Evolutionary conservation across 2,888 invertebrate species (phyloP), one percentile per base, ranked within the genome.

Genomic region (Poecilobothrus nobilitatus): DNA sequence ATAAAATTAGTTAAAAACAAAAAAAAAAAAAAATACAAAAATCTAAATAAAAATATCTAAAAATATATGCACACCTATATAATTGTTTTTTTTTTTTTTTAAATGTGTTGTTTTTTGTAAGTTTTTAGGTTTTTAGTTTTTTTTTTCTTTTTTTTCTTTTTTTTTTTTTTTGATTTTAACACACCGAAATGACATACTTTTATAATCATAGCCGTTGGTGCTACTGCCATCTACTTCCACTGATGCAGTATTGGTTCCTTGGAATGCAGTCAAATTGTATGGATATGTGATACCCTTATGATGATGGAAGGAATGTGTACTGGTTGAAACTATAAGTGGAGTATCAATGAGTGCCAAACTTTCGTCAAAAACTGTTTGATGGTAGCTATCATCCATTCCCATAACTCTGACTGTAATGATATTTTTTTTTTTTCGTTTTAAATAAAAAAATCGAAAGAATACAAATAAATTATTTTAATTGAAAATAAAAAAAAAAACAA

Each of bases 301-400:
- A 72, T 75, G 75, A 75, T 78, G 78, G 73, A 79, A 77, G 76
- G 81, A 80, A 76, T 82, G 77, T 72, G 78, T 76, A 74, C 76
- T 77, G 69, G 75, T 73, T 71, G 76, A 77, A 70, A 79, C 79
- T 76, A 82, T 79, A 67, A 82, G 75, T 72, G 81, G 81, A 76
- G 82, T 82, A 76, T 82, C 81, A 76, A 82, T 81, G 68, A 81
- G 77, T 75, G 79, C 79, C 78, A 82, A 78, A 78, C 80, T 82
- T 75, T 82, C 81, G 74, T 81, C 81, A 75, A 80, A 80, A 74
- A 82, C 77, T 75, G 77, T 79, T 76, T 80, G 81, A 77, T 81
- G 82, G 75, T 80, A 78, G 76, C 76, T 81, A 73, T 82, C 82
- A 79, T 82, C 82, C 81, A 82, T 80, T 77, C 82, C 82, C 81